These are phyloP conservation scores for Pseudomyrmex cubaensis DNA, from an alignment of 1,140 invertebrate genomes.

Conservation along the genomic window DNA sequence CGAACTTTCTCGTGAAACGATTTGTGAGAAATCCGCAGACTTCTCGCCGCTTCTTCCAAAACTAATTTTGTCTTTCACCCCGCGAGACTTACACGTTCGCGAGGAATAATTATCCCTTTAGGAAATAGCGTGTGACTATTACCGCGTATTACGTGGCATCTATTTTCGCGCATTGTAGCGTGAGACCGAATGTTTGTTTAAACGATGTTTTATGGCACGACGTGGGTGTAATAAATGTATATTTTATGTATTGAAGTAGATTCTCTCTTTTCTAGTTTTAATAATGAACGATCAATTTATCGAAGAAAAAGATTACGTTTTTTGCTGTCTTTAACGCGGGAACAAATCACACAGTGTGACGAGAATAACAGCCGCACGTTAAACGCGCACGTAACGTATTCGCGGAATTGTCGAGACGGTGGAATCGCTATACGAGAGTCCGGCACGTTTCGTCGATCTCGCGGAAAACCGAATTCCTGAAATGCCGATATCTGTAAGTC, in stretches of 20 bases:
- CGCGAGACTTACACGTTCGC: constrained; percentile 32
- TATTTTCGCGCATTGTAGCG: constrained; percentile 22
- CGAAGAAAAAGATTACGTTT: constrained; percentile 53
- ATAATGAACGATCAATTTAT: background rate
- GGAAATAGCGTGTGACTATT: constrained; percentile 52
- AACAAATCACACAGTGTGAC: constrained; percentile 21
- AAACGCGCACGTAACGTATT: constrained; percentile 43
- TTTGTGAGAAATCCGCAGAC: constrained; percentile 47
- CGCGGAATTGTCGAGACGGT: constrained; percentile 25
- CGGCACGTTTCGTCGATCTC: constrained; percentile 45
- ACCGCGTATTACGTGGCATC: constrained; percentile 4
- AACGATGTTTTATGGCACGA: constrained; percentile 20
- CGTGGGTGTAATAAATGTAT: background rate
- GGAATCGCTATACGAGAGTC: constrained; percentile 25
- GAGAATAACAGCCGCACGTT: constrained; percentile 28
- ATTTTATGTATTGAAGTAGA: background rate
- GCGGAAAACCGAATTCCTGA: constrained; percentile 48
- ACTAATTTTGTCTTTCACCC: constrained; percentile 50
- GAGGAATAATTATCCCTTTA: constrained; percentile 49
- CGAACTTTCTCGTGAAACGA: constrained; percentile 52
- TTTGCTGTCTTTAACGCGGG: constrained; percentile 45
- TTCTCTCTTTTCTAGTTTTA: too few relatives aligned
- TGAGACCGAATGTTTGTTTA: constrained; percentile 28
- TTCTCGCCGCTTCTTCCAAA: constrained; percentile 21
- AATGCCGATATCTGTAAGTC: background rate